A percentile compares a stretch with the other conserved stretches of the same genome.
These are phyloP conservation scores for Lepus americanus DNA, from an alignment of 2,113 vertebrate genomes.

Conservation along the genomic window DNA sequence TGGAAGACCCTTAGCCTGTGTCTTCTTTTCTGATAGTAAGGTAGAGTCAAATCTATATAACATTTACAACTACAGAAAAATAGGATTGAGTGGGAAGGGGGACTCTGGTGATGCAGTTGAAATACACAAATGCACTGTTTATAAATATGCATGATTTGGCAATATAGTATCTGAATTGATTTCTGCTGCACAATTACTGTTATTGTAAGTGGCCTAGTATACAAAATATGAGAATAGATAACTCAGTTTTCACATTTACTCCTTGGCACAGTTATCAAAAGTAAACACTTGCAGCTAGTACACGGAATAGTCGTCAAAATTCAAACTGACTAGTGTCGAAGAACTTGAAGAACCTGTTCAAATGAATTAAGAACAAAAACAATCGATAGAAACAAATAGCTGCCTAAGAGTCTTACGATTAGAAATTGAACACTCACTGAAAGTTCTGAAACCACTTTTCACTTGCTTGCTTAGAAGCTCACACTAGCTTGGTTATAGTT, in stretches of 20 bases:
- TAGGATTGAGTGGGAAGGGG: conserved; percentile 39
- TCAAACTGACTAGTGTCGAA: conserved; percentile 51
- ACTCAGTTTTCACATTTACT: conserved; percentile 53
- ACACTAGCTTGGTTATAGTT: conserved; percentile 60
- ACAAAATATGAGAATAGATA: conserved; percentile 10
- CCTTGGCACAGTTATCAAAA: conserved; percentile 45
- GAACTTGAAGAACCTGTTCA: conserved; percentile 48
- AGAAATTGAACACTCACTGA: not conserved
- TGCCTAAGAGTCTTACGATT: conserved; percentile 63
- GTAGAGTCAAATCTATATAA: not conserved
- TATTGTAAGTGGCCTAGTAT: conserved; percentile 41
- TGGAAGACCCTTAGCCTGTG: conserved; percentile 19
- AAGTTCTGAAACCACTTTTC: conserved; percentile 54
- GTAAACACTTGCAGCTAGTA: conserved; percentile 21
- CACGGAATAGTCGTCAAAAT: conserved; percentile 52
- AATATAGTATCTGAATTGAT: not conserved
- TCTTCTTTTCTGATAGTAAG: conserved; percentile 23
- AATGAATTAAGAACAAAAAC: conserved; percentile 42
- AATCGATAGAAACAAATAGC: conserved; percentile 59
- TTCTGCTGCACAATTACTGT: not conserved
- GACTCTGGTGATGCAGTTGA: not conserved
- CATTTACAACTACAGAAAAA: conserved; percentile 52
- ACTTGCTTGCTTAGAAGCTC: conserved; percentile 64
- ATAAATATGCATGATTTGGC: conserved; percentile 40
- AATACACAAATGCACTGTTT: not conserved